Evolutionary conservation across 2,888 invertebrate genomes (phyloP), one percentile per base, ranked within the genome.

Genomic region (Biston stratarius): DNA sequence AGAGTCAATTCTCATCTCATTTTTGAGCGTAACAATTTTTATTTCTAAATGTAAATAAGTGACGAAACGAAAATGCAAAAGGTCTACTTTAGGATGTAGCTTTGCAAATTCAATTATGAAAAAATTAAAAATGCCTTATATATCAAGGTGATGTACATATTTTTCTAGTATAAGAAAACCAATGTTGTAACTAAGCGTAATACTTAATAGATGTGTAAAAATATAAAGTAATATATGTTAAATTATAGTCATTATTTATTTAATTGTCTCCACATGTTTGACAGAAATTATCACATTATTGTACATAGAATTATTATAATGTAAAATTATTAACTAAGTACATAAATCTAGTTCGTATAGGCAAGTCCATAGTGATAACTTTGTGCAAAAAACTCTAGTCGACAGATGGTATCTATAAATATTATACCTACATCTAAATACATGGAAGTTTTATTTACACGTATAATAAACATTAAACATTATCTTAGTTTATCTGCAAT

Each of bases 361-460:
- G 81, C 79, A 89, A 90, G 90, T 88, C 86, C 85, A 91, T 91
- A 91, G 88, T 88, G 87, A 89, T 81, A 78, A 89, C 86, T 86
- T 91, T 90, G 92, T 93, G 93, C 92, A 93, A 93, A 92, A 88
- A 88, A 68, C 85, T 93, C 94, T 94, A 94, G 94, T 94, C 94
- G 91, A 88, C 82, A 91, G 84, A 90, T 89, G 86, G 85, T 89
- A 88, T 87, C 87, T 88, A 88, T 88, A 87, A 86, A 87, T 89
- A 88, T 86, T 72, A 75, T 75, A 75, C 73, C 71, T 73, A 86
- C 83, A 84, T 80, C 83, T 89, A 86, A 88, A 84, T 82, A 81
- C 75, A 76, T 76, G 75, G 83, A 84, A 83, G 86, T 92, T 91
- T 93, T 91, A 92, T 92, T 93, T 90, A 91, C 90, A 90, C 79